Evolutionary conservation across 2,797 vertebrate species (phyloP).

Genomic region (Agapornis canus): DNA sequence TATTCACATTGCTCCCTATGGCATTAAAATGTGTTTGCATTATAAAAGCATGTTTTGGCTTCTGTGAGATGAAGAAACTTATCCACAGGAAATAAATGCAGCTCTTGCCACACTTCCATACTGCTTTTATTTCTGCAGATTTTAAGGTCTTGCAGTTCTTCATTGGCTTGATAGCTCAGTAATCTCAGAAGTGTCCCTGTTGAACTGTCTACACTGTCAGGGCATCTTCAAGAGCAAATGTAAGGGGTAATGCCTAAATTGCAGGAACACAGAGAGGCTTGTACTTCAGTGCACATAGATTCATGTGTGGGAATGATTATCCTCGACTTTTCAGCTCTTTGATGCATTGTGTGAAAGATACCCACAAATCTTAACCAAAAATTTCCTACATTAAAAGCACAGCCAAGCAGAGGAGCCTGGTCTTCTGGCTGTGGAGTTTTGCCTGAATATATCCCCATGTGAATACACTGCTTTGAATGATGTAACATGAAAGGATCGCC

Average conservation of each 20-base stretch:
- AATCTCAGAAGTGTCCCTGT: not conserved
- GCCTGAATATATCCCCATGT: slow-evolving; percentile 48
- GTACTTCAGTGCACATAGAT: not conserved
- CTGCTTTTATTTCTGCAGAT: not conserved
- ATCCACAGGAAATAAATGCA: not conserved
- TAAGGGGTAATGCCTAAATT: not conserved
- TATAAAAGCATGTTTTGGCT: not conserved
- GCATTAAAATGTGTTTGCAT: not conserved
- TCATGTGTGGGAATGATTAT: slow-evolving; percentile 57
- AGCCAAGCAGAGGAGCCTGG: slow-evolving; percentile 48
- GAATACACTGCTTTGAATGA: slow-evolving; percentile 59
- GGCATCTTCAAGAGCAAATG: not conserved
- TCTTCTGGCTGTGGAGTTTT: slow-evolving; percentile 55
- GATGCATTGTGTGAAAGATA: slow-evolving; percentile 64
- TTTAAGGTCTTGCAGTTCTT: not conserved
- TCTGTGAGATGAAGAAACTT: not conserved
- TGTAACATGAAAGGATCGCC: slow-evolving; percentile 59
- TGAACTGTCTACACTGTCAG: not conserved
- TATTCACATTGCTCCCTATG: not conserved
- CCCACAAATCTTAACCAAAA: slow-evolving; percentile 61
- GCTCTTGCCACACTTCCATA: not conserved
- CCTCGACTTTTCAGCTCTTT: slow-evolving; percentile 51
- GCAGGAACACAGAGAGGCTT: not conserved
- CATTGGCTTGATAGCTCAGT: not conserved
- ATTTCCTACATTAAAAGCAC: slow-evolving; percentile 54